Evolutionary conservation across 2,113 vertebrate genomes (phyloP).

Genomic region (Lepidothrix coronata): DNA sequence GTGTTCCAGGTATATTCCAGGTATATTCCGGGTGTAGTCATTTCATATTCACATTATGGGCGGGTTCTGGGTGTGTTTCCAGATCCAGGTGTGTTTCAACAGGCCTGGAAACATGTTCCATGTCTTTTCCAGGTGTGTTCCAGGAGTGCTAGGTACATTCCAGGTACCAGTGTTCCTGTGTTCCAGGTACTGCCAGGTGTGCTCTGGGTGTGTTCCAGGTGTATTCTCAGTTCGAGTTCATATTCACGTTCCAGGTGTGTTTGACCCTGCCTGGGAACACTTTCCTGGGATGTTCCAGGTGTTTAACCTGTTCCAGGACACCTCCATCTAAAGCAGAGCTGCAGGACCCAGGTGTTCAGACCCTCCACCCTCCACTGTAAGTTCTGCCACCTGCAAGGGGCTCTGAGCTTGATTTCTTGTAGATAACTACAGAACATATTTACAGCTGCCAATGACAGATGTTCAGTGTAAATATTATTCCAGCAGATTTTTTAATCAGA

Average conservation of each 20-base stretch:
- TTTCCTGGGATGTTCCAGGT: neutral
- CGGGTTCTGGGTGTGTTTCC: neutral
- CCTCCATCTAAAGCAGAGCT: rapidly evolving
- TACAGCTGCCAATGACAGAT: constrained; percentile 66
- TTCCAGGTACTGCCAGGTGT: neutral
- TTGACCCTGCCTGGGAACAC: neutral
- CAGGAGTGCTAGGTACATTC: neutral
- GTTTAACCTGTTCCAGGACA: neutral
- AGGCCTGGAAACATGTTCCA: neutral
- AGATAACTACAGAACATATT: constrained; percentile 55
- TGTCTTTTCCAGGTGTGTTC: neutral
- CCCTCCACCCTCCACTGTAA: neutral
- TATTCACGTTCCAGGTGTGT: neutral
- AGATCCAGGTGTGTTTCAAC: neutral
- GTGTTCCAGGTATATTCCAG: neutral
- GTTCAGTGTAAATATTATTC: constrained; percentile 65
- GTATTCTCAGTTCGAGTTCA: neutral
- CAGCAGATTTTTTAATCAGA: constrained; percentile 66
- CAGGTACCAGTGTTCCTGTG: neutral
- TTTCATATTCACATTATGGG: neutral
- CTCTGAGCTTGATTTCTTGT: neutral
- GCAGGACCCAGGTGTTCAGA: rapidly evolving
- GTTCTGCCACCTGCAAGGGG: constrained; percentile 14
- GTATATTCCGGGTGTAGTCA: neutral
- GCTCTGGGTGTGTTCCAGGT: neutral